Evolutionary conservation across 2,888 invertebrate species (phyloP), one percentile per base, ranked within the genome.

Genomic region (Ypsolopha scabrella): DNA sequence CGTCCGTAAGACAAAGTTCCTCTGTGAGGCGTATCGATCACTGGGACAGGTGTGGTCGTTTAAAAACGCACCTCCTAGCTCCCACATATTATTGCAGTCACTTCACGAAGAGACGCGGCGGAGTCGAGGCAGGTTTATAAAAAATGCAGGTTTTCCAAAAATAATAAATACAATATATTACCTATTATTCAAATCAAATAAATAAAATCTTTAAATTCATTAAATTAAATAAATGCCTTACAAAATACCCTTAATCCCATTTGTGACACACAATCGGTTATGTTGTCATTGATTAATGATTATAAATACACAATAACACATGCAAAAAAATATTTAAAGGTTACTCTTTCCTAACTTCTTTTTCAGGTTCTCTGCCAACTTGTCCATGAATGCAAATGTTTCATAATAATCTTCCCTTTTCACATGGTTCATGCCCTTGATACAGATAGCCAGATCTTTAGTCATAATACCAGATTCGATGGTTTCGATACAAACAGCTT

Each of bases 391-490:
- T 67, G 96, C 97, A 73, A 99, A 98, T 0, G 99, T 99, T 87
- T 97, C 97, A 75, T 95, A 88, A 75, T 99, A 99, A 81, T 99
- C 99, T 14, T 88, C 78, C 57, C 95, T 83, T 63, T 88, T 79
- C 1, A 92, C 92, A 61, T 90, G 92, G 78, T 88, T 91, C 91
- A 95, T 93, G 57, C 98, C 98, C 85, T 98, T 98, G 67, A 99
- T 93, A 74, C 99, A 99, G 73, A 98, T 96, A 45, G 99, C 99
- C 70, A 99, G 90, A 89, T 99, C 99, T 79, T 99, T 99, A 51
- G 99, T 99, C 97, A 99, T 98, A 60, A 89, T 87, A 36, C 99
- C 99, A 52, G 93, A 87, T 78, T 99, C 98, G 60, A 99, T 98
- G 0, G 99, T 99, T 60, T 95, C 94, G 55, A 99, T 81, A 81